Percentiles rank a stretch among this genome's conserved stretches.
Evolutionary conservation across 2,113 vertebrate genomes (phyloP).

Genomic region (Calcarius ornatus): DNA sequence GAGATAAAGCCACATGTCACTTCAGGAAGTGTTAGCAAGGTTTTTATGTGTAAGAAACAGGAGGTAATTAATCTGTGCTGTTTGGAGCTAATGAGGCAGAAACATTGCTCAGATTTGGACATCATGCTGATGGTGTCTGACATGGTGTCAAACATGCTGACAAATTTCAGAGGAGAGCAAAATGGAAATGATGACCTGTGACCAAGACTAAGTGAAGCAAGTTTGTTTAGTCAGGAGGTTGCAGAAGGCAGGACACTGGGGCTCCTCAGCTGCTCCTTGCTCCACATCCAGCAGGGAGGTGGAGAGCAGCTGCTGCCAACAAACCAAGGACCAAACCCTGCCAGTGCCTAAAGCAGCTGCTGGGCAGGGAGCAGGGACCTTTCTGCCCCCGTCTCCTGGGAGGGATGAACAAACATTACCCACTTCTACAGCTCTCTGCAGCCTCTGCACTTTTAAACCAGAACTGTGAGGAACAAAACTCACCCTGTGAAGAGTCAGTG

Average conservation of each 20-base stretch:
- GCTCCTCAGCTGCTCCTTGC: neutral
- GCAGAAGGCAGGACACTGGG: neutral
- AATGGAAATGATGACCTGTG: neutral
- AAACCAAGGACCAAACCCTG: fast-evolving
- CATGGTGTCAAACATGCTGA: neutral
- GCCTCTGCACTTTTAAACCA: neutral
- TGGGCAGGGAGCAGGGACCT: neutral
- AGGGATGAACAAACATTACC: neutral
- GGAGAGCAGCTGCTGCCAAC: neutral
- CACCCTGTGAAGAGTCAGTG: neutral
- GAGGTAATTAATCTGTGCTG: slow-evolving; percentile 14
- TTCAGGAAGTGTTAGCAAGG: neutral
- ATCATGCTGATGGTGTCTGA: neutral
- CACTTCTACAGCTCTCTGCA: neutral
- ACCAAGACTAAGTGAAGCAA: neutral
- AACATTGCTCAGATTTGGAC: neutral
- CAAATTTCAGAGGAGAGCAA: neutral
- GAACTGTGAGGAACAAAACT: neutral
- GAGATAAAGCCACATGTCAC: neutral
- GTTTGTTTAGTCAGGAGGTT: neutral
- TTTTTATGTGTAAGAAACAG: neutral
- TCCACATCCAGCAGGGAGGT: fast-evolving
- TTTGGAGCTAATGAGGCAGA: slow-evolving; percentile 19
- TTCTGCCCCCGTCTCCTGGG: fast-evolving
- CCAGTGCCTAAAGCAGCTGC: neutral